These are phyloP conservation scores for Drosophila paracracens DNA, from an alignment of 2,888 invertebrate genomes.

Conservation along the genomic window DNA sequence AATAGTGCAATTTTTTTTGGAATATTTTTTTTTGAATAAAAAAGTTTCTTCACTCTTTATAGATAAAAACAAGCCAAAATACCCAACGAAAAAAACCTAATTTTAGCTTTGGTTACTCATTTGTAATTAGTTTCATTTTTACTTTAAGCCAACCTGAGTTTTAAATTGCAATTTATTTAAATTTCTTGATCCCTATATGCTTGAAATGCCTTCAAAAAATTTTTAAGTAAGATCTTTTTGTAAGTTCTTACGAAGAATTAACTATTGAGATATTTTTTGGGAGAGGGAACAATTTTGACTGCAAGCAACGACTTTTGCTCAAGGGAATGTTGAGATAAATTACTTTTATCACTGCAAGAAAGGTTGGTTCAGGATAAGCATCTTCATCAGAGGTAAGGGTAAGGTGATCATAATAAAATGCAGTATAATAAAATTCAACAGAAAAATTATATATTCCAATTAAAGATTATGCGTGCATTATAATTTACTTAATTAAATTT, in stretches of 20 bases:
- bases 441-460: rapidly evolving
- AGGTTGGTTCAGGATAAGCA: not conserved
- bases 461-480: not conserved
- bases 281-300: not conserved
- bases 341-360: not conserved
- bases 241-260: too few species aligned
- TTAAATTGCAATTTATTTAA: not conserved
- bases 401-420: not conserved
- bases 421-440: not conserved
- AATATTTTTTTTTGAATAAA: not conserved
- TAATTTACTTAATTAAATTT: not conserved
- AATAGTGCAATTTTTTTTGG: not conserved
- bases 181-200: rapidly evolving
- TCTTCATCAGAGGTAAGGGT: rapidly evolving
- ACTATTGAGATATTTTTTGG: not conserved
- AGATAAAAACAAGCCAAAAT: not conserved
- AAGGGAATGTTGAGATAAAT: not conserved
- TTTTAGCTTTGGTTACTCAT: not conserved
- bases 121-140: not conserved
- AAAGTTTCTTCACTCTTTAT: not conserved
- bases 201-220: not conserved
- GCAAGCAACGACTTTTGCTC: not conserved
- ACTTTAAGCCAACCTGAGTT: not conserved
- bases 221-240: not conserved
- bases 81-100: not conserved